A percentile compares a stretch with the other conserved stretches of the same genome.
These are phyloP conservation scores for Oopsacas minuta DNA, from an alignment of 37 sponge, comb jelly and placozoan genomes.

Conservation along the genomic window DNA sequence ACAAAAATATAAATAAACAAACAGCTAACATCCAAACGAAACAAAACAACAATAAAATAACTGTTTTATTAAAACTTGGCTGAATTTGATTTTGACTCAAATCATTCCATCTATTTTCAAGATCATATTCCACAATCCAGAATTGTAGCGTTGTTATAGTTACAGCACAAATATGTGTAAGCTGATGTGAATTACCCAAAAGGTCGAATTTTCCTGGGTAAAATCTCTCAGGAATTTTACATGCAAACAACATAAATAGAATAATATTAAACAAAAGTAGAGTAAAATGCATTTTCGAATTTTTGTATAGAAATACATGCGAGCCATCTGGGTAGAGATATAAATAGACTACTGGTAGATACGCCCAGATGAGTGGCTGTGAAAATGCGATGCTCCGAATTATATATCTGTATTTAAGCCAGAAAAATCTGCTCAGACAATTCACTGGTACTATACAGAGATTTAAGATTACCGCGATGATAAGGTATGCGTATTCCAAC, in stretches of 20 bases:
- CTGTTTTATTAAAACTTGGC: slow-evolving; percentile 13
- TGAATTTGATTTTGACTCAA: background rate
- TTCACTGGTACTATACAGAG: background rate
- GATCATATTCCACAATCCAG: slow-evolving; percentile 31
- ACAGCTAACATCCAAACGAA: background rate
- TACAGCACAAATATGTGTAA: slow-evolving; percentile 50
- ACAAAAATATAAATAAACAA: background rate
- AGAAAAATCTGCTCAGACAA: slow-evolving; percentile 43
- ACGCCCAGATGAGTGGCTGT: slow-evolving; percentile 17
- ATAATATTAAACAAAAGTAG: background rate
- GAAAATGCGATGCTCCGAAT: slow-evolving; percentile 27
- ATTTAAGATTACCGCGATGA: slow-evolving; percentile 15
- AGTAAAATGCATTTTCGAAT: background rate
- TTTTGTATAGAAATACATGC: background rate
- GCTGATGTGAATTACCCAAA: slow-evolving; percentile 65
- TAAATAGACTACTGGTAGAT: slow-evolving; percentile 19
- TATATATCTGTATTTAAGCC: slow-evolving; percentile 28
- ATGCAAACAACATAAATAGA: slow-evolving; percentile 35
- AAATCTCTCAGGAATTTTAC: slow-evolving; percentile 71
- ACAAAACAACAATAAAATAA: background rate
- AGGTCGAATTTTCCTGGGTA: slow-evolving; percentile 64
- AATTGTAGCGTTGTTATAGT: slow-evolving; percentile 31
- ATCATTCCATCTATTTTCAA: background rate
- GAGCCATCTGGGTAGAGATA: background rate
- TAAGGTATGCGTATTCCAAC: slow-evolving; percentile 19